Evolutionary conservation across 2,888 invertebrate species (phyloP).

Genomic region (Bembecia ichneumoniformis): DNA sequence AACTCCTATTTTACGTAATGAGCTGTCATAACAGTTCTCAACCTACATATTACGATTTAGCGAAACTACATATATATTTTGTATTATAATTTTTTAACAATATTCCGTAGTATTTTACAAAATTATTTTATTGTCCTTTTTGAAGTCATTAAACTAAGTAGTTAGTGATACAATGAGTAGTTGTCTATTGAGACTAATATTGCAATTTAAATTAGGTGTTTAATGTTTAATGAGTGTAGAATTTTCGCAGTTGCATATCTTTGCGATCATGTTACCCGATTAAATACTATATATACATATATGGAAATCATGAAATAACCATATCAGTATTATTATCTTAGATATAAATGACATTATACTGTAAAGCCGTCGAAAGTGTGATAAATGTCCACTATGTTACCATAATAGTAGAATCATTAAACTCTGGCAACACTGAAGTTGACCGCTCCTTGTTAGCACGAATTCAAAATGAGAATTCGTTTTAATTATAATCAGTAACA

Average conservation of each 20-base stretch:
- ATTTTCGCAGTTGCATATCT: conserved; percentile 48
- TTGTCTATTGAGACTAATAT: conserved; percentile 41
- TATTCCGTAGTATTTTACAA: conserved; percentile 65
- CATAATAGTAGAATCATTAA: conserved; percentile 11
- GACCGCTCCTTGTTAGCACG: no score
- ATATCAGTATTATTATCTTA: neutral
- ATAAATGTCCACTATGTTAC: conserved; percentile 11
- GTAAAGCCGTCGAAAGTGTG: conserved; percentile 12
- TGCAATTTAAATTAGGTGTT: conserved; percentile 44
- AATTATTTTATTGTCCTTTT: conserved; percentile 55
- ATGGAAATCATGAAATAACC: conserved; percentile 2
- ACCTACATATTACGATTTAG: conserved; percentile 52
- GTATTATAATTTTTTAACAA: conserved; percentile 66
- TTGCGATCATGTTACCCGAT: conserved; percentile 16
- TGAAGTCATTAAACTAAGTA: conserved; percentile 42
- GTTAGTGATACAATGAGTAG: conserved; percentile 45
- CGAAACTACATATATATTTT: conserved; percentile 52
- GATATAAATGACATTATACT: conserved; percentile 10
- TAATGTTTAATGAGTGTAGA: conserved; percentile 35
- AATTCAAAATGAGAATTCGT: no score
- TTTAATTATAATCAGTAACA: no score
- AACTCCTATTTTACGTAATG: conserved; percentile 51
- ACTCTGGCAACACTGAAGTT: no score
- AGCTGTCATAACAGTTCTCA: conserved; percentile 25
- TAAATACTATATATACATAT: neutral